Evolutionary conservation across 1,140 invertebrate species (phyloP), one percentile per base, ranked within the genome.

Genomic region (Aphis craccivora): DNA sequence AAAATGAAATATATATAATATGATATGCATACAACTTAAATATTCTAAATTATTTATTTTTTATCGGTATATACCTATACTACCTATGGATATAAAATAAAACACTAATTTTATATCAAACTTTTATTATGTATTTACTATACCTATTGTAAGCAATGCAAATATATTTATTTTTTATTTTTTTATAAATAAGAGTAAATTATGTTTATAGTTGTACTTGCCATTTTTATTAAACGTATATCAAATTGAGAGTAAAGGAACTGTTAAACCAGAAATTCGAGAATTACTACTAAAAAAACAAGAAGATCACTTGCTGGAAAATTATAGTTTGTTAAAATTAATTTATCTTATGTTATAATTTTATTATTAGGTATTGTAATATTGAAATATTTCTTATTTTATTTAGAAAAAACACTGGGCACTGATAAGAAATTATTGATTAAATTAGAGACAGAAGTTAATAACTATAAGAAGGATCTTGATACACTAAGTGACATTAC

Each of bases 181-280:
- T 51, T 51, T 51, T 51, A 51, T 51, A 18, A 51, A 51, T 51
- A 51, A 51, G 14, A 4, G 48, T 51, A 51, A 51, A 51, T 51
- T 3, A 51, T 51, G 48, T 51, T 51, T 67, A n/a, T 55, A 93
- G 91, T 86, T 86, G 81, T 93, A 93, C 14, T 30, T 93, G 25
- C 91, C 91, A 51, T 93, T 86, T 93, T 83, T 93, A 53, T 93
- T 93, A 55, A 93, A 93, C 30, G 43, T 25, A 40, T 93, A 93
- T 55, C 81, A 86, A 93, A 81, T 93, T 93, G 81, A 93, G 83
- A 86, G 45, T 40, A 93, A 48, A 93, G 91, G 22, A 43, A 86
- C 48, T 43, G 23, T 25, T 51, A 86, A 53, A 84, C 76, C 22
- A 20, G 8, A 35, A 22, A 81, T 86, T 86, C 35, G 6, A 84